Percentiles rank a stretch among this genome's conserved stretches.
These are phyloP conservation scores for Ahaetulla prasina DNA, from an alignment of 2,113 vertebrate genomes.

Conservation along the genomic window DNA sequence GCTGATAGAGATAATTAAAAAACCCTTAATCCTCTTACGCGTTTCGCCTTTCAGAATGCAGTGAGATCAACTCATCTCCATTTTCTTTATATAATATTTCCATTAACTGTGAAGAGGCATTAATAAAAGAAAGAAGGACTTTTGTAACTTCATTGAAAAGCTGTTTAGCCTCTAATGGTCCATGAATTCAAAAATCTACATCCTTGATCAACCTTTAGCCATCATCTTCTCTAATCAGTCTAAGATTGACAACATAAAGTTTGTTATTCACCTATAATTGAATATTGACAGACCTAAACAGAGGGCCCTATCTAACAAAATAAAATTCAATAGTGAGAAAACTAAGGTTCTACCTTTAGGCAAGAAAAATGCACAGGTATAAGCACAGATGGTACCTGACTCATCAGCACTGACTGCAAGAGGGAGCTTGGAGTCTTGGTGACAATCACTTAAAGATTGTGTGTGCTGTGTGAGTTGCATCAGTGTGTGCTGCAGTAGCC, in stretches of 20 bases:
- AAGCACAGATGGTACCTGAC: no score
- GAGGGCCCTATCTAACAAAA: no score
- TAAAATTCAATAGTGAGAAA: no score
- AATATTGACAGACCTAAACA: not conserved
- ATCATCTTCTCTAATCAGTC: not conserved
- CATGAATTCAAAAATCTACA: not conserved
- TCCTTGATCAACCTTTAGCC: not conserved
- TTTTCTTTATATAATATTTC: not conserved
- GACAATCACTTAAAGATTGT: no score
- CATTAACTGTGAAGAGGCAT: not conserved
- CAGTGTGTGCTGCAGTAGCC: no score
- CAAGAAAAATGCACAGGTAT: no score
- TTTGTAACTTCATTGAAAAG: not conserved
- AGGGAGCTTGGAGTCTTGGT: no score
- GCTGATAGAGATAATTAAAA: not conserved
- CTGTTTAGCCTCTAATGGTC: rapidly evolving
- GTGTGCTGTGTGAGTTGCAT: no score
- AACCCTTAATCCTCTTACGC: not conserved
- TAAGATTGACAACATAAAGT: not conserved
- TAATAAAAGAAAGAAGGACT: not conserved
- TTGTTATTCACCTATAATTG: no score
- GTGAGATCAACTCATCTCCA: not conserved
- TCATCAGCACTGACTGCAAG: no score
- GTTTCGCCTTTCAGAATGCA: not conserved
- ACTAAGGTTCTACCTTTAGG: no score